Percentiles rank a stretch among this genome's conserved stretches.
Conservation (phyloP, 2,113 vertebrate genomes). For the Gymnorhina tibicen region DNA sequence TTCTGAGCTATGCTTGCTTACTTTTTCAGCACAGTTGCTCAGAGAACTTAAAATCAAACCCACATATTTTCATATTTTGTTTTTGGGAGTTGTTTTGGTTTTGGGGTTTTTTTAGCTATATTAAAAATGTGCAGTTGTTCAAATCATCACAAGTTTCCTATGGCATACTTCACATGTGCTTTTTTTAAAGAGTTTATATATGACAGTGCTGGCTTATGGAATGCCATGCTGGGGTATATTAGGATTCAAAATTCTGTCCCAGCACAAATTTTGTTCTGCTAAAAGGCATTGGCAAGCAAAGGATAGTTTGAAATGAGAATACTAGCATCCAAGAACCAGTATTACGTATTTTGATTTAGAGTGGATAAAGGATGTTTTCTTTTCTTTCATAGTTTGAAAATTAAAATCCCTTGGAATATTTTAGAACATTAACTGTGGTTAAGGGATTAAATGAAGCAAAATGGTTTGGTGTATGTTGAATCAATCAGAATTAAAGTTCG, state of each 20-base stretch:
- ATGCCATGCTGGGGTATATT: background rate
- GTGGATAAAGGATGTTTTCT: background rate
- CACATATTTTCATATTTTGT: background rate
- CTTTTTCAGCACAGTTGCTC: background rate
- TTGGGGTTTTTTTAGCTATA: background rate
- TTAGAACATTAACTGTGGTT: conserved; percentile 47
- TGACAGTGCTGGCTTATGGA: background rate
- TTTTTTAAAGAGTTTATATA: background rate
- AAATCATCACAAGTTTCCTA: background rate
- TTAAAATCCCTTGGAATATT: conserved; percentile 53
- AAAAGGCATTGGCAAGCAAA: background rate
- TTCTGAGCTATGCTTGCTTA: background rate
- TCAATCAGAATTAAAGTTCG: conserved; percentile 66
- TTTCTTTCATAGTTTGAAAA: background rate
- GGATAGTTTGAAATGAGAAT: background rate
- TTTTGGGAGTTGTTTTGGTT: background rate
- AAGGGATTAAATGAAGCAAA: conserved; percentile 61
- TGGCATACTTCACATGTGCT: background rate
- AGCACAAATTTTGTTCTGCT: background rate
- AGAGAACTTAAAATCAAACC: background rate
- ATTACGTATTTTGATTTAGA: background rate
- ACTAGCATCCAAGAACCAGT: background rate
- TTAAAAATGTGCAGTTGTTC: background rate
- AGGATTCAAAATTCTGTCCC: background rate
- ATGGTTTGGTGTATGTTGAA: conserved; percentile 47